Evolutionary conservation across 2,888 invertebrate genomes (phyloP).

Genomic region (Drosophila testacea): DNA sequence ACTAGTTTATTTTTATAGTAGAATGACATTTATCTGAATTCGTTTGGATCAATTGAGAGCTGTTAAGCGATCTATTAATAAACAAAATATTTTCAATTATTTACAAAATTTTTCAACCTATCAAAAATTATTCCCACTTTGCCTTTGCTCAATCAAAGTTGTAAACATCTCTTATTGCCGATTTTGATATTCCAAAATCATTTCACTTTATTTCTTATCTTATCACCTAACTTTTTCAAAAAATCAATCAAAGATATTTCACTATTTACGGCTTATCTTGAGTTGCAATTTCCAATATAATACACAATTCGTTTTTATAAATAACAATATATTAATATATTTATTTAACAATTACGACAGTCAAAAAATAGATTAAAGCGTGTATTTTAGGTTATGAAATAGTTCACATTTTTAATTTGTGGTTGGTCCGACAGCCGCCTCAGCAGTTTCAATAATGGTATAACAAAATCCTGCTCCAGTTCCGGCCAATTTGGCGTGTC

Average conservation of each 20-base stretch:
- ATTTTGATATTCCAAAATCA: too few species aligned
- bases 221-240: too few species aligned
- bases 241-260: too few species aligned
- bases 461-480: constrained; percentile 84
- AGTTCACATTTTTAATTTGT: neutral
- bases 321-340: constrained; percentile 30
- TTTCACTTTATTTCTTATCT: too few species aligned
- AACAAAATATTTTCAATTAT: neutral
- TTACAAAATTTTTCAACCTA: too few species aligned
- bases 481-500: constrained; percentile 75
- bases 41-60: neutral
- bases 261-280: too few species aligned
- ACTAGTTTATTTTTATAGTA: neutral
- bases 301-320: neutral
- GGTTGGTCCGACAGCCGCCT: constrained; percentile 5
- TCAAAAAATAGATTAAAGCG: constrained; percentile 6
- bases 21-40: neutral
- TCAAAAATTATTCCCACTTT: too few species aligned
- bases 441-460: constrained; percentile 63
- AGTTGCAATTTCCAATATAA: too few species aligned
- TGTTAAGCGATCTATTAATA: neutral
- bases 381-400: neutral
- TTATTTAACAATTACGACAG: constrained; percentile 29
- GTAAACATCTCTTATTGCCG: too few species aligned
- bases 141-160: too few species aligned